Percentiles rank a stretch among this genome's conserved stretches.
These are phyloP conservation scores for Hippocampus guttulatus DNA, from an alignment of 2,113 vertebrate species.

Conservation along the genomic window DNA sequence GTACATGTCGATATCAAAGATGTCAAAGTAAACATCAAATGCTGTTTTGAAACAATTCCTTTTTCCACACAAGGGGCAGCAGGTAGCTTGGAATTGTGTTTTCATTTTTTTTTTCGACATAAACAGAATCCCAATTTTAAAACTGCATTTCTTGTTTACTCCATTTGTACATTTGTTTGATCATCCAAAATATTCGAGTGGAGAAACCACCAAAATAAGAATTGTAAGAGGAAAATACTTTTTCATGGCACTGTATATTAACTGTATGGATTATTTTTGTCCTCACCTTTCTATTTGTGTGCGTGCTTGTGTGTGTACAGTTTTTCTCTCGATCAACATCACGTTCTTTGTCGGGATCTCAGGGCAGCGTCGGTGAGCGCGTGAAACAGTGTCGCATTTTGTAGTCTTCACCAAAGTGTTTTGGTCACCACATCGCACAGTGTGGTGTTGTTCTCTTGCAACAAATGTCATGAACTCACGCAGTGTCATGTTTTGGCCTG, in stretches of 20 bases:
- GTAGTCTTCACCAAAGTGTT: slow-evolving; percentile 14
- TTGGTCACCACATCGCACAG: neutral
- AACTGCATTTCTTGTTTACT: no score
- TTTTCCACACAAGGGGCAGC: no score
- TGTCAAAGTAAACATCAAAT: no score
- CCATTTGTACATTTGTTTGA: no score
- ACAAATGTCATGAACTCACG: neutral
- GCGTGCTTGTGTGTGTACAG: neutral
- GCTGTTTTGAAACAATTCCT: no score
- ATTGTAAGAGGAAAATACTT: no score
- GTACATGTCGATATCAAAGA: no score
- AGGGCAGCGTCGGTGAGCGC: slow-evolving; percentile 39
- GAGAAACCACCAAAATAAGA: no score
- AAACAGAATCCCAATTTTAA: no score
- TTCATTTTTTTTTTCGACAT: no score
- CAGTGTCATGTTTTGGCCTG: neutral
- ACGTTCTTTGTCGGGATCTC: slow-evolving; percentile 35
- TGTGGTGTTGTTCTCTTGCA: neutral
- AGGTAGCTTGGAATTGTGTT: no score
- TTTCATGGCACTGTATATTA: neutral
- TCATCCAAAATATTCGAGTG: no score
- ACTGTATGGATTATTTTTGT: neutral
- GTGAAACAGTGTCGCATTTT: slow-evolving; percentile 22
- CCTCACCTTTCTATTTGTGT: neutral
- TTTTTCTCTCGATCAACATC: neutral